Percentiles rank a stretch among this genome's conserved stretches.
phyloP scores from a whole-genome alignment of 2,888 invertebrate genomes.

The Dilophus febrilis region DNA sequence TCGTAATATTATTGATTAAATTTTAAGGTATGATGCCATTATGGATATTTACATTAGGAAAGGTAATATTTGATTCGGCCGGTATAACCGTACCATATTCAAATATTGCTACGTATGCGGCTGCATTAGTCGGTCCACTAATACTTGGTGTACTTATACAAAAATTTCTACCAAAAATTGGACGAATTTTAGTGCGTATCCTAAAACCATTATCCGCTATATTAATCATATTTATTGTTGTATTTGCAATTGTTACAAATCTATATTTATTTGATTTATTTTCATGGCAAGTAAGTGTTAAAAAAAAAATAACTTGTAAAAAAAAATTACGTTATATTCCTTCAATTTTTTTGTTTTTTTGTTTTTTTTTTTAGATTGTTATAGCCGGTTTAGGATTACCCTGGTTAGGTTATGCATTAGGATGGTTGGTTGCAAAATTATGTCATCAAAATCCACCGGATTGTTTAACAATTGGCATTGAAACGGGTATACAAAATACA shows the following conservation, averaged over 20 bases:
- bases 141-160: constrained; percentile 50
- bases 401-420: constrained; percentile 61
- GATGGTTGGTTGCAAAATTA: constrained; percentile 43
- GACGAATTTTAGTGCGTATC: constrained; percentile 54
- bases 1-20: background rate
- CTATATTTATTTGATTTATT: constrained; percentile 76
- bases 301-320: background rate
- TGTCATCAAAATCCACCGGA: constrained; percentile 46
- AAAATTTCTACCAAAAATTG: constrained; percentile 45
- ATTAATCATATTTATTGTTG: constrained; percentile 64
- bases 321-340: background rate
- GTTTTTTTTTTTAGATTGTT: constrained; percentile 40
- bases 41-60: constrained; percentile 80
- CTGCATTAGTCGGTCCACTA: constrained; percentile 57
- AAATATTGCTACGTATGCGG: constrained; percentile 55
- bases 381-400: constrained; percentile 66
- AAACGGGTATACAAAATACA: constrained; percentile 87
- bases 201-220: constrained; percentile 70
- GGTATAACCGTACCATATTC: constrained; percentile 59
- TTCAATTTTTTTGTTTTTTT: background rate
- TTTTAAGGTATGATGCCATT: constrained; percentile 66
- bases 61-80: constrained; percentile 51
- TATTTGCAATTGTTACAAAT: constrained; percentile 80
- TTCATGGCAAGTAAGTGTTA: constrained; percentile 64
- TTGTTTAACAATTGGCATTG: constrained; percentile 71